Base-by-base conservation (phyloP, 2,888 invertebrate genomes). In the Clepsis dumicolana region DNA sequence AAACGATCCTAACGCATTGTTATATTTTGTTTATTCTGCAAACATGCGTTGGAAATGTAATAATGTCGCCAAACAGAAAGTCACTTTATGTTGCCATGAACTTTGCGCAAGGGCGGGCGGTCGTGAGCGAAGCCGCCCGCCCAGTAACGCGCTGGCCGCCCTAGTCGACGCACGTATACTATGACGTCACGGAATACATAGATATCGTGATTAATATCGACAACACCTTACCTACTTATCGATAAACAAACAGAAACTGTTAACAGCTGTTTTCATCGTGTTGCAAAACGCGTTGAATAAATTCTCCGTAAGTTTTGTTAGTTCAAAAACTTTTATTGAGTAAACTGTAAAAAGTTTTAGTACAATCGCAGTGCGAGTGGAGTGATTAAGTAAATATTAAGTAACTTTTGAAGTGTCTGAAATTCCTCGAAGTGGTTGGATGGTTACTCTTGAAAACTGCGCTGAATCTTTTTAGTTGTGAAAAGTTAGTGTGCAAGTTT, bases 141-240 rank as follows among this genome's bases (percentile, higher is more conserved):
- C 91, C 89, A 93, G 93, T 93, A 85, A 82, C 86, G 87, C 83
- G 85, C 81, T 74, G 80, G 81, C 88, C 88, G 89, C 88, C 89
- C 87, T 75, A 73, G 77, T 76, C 74, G 80, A 81, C 83, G 83
- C 81, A 80, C 88, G 89, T 81, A 82, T 79, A 75, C 75, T n/a
- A 71, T 75, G 72, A 67, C 76, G 70, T 74, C 73, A 71, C 69
- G 64, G 64, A 70, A 76, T 60, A 71, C 70, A 69, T 68, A 70
- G 70, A 56, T 74, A 70, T 79, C 86, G 86, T 77, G 80, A 83
- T 83, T 79, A 80, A 76, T 78, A 73, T 77, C 84, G 84, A 79
- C 14, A 35, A 62, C 24, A 32, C 27, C 50, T 56, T 32, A 18
- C n/a, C 18, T 18, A 57, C 29, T 52, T n/a, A 38, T n/a, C 67